Evolutionary conservation across 2,113 vertebrate genomes (phyloP).

Genomic region (Pungitius pungitius): DNA sequence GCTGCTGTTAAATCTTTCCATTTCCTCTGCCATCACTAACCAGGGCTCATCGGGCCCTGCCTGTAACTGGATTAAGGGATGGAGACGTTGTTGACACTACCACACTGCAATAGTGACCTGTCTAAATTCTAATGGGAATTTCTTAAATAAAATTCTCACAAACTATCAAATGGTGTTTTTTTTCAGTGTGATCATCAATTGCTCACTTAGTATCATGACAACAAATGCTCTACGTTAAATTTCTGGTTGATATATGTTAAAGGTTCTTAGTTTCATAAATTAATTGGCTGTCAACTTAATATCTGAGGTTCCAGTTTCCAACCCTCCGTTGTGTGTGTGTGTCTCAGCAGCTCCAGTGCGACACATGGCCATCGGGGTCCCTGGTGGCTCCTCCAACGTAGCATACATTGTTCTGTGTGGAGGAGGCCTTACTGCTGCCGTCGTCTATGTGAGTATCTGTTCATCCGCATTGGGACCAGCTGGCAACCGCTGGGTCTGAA

Average conservation of each 20-base stretch:
- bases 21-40: conserved; percentile 41
- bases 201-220: not conserved
- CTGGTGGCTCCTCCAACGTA: conserved; percentile 81
- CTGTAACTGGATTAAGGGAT: conserved; percentile 69
- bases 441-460: conserved; percentile 86
- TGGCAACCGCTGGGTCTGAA: not conserved
- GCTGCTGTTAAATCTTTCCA: conserved; percentile 57
- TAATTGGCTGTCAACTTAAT: not conserved
- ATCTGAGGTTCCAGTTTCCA: not conserved
- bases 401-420: conserved; percentile 86
- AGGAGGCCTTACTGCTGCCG: conserved; percentile 84
- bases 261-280: too few relatives aligned
- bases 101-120: not conserved
- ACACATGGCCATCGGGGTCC: conserved; percentile 85
- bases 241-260: not conserved
- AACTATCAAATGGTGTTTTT: not conserved
- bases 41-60: conserved; percentile 30
- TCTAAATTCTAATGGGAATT: not conserved
- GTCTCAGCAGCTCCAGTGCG: conserved; percentile 79
- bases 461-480: not conserved
- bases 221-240: not conserved
- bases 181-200: not conserved
- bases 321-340: not conserved
- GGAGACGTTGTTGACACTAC: conserved; percentile 34
- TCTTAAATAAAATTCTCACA: not conserved